Conservation (phyloP, 2,888 invertebrate species). For the Ditula angustiorana region DNA sequence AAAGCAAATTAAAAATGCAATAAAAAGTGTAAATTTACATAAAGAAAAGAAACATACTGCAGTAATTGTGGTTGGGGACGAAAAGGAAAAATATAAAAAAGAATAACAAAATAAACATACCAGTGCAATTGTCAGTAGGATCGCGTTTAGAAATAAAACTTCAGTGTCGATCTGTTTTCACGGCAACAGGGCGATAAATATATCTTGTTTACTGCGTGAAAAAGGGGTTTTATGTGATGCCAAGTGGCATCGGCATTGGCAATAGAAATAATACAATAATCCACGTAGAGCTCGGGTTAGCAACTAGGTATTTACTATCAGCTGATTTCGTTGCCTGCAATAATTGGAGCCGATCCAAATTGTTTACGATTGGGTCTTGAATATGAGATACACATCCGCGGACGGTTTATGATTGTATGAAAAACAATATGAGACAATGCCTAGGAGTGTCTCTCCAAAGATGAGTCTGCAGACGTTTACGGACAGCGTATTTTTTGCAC, state of each 20-base stretch:
- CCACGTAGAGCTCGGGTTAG: slow-evolving; percentile 37
- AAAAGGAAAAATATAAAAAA: slow-evolving; percentile 33
- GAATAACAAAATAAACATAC: slow-evolving; percentile 47
- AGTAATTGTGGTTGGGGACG: no score
- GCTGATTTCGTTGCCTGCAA: slow-evolving; percentile 42
- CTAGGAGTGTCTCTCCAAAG: slow-evolving; percentile 1
- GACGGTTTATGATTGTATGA: neutral
- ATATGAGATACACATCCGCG: slow-evolving; percentile 9
- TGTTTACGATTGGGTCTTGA: slow-evolving; percentile 27
- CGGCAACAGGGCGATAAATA: slow-evolving; percentile 49
- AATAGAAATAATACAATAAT: slow-evolving; percentile 47
- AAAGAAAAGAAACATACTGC: no score
- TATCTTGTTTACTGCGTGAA: slow-evolving; percentile 61
- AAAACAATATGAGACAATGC: slow-evolving; percentile 21
- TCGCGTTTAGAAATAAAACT: slow-evolving; percentile 17
- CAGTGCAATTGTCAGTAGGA: slow-evolving; percentile 33
- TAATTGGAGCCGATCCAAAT: slow-evolving; percentile 33
- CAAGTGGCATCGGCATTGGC: slow-evolving; percentile 64
- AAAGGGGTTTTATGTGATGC: slow-evolving; percentile 56
- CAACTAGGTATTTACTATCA: slow-evolving; percentile 40
- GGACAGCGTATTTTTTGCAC: no score
- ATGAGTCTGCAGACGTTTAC: neutral
- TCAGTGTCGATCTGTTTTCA: slow-evolving; percentile 22
- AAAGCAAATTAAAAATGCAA: neutral
- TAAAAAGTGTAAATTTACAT: neutral